Base-by-base conservation (phyloP, 2,797 vertebrate genomes). In the Sitta carolinensis region DNA sequence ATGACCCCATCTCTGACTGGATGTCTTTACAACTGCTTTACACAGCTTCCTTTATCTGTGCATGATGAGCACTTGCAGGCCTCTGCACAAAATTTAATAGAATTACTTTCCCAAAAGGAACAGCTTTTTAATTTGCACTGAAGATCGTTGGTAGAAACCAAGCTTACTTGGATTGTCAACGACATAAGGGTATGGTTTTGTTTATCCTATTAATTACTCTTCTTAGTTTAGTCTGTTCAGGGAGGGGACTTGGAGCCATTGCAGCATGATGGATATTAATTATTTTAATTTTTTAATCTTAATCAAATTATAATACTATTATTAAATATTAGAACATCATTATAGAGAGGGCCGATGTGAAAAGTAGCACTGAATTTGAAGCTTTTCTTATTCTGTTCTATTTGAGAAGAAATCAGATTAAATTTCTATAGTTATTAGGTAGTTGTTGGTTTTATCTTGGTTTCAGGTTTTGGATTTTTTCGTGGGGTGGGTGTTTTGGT, bases 41-140 rank as follows among this genome's bases (percentile, higher is more conserved):
- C 50, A 72, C 11, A 0, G 3, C 9, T 76, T 73, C 21, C 27
- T 45, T 82, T 80, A 52, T 23, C 59, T 91, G 55, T 81, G n/a
- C 43, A 54, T 32, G 48, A 74, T 8, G 9, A 79, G n/a, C 27
- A 54, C 58, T 91, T 68, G 32, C 84, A 95, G 88, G 69, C 78
- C 93, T 77, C 80, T 87, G 87, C 63, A 63, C 55, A 88, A 43
- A 96, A 97, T 96, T 94, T 90, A 94, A 72, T 29, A 61, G 73
- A 94, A 96, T 89, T 93, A 80, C 85, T 94, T 93, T 73, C 69
- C 92, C 2, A 6, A 88, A 55, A 83, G 83, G 85, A 97, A 88
- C 57, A 55, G 3, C 20, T 11, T 57, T 72, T 68, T 54, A 83
- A 90, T 74, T 67, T 67, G 27, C 63, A 30, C n/a, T 72, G 58